phyloP scores from a whole-genome alignment of 2,888 invertebrate species.

The Rhimphoctona megacephalus region DNA sequence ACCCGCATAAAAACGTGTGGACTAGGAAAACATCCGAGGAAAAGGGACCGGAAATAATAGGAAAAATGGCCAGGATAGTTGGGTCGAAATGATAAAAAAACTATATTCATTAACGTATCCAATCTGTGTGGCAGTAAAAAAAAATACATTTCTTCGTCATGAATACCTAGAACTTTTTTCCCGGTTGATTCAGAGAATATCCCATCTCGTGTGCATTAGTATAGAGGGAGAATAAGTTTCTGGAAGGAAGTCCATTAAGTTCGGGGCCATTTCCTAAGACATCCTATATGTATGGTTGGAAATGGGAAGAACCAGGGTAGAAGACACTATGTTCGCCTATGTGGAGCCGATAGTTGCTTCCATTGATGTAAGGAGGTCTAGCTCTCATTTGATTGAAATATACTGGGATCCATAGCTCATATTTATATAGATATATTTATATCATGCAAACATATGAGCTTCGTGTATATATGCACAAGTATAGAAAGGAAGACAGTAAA shows the following conservation, averaged over 20 bases:
- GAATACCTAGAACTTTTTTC: conserved; percentile 9
- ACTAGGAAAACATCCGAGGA: not conserved
- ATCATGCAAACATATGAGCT: not conserved
- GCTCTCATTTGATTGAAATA: conserved; percentile 52
- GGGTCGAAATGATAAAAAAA: conserved; percentile 45
- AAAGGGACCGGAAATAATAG: conserved; percentile 46
- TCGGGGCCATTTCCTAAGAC: conserved; percentile 58
- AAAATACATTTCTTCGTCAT: conserved; percentile 19
- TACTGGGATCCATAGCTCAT: conserved; percentile 1
- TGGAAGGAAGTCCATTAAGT: conserved; percentile 66
- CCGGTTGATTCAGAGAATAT: conserved; percentile 25
- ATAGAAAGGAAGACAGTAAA: not conserved
- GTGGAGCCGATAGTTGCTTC: conserved; percentile 39
- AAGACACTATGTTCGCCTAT: conserved; percentile 25
- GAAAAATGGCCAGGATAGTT: conserved; percentile 50
- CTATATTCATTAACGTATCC: conserved; percentile 58
- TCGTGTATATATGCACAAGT: not conserved
- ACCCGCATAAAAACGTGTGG: too few relatives aligned
- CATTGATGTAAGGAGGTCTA: conserved; percentile 36
- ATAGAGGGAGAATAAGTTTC: conserved; percentile 59
- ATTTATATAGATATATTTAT: not conserved
- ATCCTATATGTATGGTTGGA: conserved; percentile 30
- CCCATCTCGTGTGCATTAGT: conserved; percentile 39
- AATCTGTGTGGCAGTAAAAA: conserved; percentile 33
- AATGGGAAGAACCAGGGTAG: conserved; percentile 41